These are phyloP conservation scores for Notolepis coatsorum DNA, from an alignment of 2,797 vertebrate species.

Conservation along the genomic window DNA sequence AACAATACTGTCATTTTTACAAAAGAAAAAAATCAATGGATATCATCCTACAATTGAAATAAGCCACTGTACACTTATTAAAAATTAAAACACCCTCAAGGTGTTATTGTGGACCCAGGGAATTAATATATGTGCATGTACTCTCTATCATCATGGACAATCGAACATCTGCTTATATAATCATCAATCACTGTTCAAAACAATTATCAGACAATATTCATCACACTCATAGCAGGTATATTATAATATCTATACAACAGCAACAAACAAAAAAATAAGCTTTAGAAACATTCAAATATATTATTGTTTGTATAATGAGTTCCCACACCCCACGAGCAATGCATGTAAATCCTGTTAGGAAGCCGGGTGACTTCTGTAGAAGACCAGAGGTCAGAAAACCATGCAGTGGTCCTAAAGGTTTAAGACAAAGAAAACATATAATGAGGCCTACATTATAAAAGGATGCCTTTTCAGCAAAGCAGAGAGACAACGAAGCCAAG, in stretches of 20 bases:
- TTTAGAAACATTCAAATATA: slow-evolving; percentile 81
- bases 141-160: slow-evolving; percentile 71
- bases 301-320: slow-evolving; percentile 73
- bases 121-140: slow-evolving; percentile 67
- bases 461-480: slow-evolving; percentile 62
- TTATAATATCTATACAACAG: slow-evolving; percentile 82
- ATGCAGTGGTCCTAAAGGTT: slow-evolving; percentile 61
- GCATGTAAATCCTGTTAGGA: slow-evolving; percentile 50
- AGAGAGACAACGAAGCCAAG: slow-evolving; percentile 69
- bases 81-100: slow-evolving; percentile 60
- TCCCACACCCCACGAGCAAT: slow-evolving; percentile 61
- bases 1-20: slow-evolving; percentile 51
- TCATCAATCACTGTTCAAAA: slow-evolving; percentile 80
- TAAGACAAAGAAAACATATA: slow-evolving; percentile 67
- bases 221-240: slow-evolving; percentile 79
- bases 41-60: slow-evolving; percentile 63
- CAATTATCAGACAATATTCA: slow-evolving; percentile 78
- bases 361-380: slow-evolving; percentile 59
- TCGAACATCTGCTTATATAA: slow-evolving; percentile 78
- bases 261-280: slow-evolving; percentile 62
- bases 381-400: slow-evolving; percentile 64
- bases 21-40: slow-evolving; percentile 59
- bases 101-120: slow-evolving; percentile 56
- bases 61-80: slow-evolving; percentile 67
- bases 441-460: slow-evolving; percentile 66